phyloP scores from a whole-genome alignment of 1,140 invertebrate species.

The Drosophila suzukii region DNA sequence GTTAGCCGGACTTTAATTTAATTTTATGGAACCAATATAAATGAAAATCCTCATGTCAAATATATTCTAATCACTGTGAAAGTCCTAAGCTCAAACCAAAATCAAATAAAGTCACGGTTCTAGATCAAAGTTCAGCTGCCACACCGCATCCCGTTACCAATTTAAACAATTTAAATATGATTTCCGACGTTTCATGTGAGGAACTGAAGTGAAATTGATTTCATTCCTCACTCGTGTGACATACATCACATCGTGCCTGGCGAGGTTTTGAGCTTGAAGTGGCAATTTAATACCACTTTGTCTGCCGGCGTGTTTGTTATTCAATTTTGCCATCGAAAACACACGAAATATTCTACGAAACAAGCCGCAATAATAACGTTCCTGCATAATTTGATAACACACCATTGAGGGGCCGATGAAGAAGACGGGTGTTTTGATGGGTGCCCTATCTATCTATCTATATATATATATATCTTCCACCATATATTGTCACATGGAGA shows the following conservation, averaged over 20 bases:
- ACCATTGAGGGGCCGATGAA: slow-evolving; percentile 35
- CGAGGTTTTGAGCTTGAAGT: slow-evolving; percentile 60
- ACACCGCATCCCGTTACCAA: slow-evolving; percentile 23
- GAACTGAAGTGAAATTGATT: slow-evolving; percentile 49
- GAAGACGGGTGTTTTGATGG: slow-evolving; percentile 54
- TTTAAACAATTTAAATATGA: slow-evolving; percentile 38
- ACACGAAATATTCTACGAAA: slow-evolving; percentile 61
- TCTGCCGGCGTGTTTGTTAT: slow-evolving; percentile 62
- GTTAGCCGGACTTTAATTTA: background rate
- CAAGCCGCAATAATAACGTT: slow-evolving; percentile 77
- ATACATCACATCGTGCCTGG: background rate
- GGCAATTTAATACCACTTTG: slow-evolving; percentile 76
- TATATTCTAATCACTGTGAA: background rate
- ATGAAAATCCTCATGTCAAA: background rate
- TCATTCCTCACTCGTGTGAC: slow-evolving; percentile 28
- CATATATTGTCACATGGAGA: slow-evolving; percentile 45
- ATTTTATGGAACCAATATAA: background rate
- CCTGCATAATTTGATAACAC: slow-evolving; percentile 72
- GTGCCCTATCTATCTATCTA: slow-evolving; percentile 1
- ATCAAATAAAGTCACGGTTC: slow-evolving; percentile 1
- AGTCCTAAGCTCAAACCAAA: background rate
- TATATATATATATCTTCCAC: background rate
- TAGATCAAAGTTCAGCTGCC: slow-evolving; percentile 20
- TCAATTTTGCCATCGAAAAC: slow-evolving; percentile 71
- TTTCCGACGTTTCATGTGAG: slow-evolving; percentile 33